Evolutionary conservation across 2,888 invertebrate species (phyloP), one percentile per base, ranked within the genome.

Genomic region (Idaea straminata): DNA sequence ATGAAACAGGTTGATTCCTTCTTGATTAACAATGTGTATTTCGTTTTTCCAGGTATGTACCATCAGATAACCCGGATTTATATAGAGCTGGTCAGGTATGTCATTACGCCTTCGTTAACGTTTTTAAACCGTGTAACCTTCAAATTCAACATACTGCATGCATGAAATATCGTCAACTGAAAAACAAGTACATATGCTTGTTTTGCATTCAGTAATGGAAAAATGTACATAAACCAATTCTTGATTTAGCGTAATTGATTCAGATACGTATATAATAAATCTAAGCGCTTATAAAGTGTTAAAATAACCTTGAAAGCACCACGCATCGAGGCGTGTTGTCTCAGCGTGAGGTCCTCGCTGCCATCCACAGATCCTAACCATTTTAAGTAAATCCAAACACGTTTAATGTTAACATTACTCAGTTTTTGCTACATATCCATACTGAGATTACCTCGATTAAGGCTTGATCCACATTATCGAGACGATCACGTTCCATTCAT

Each of bases 41-140:
- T 34, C 35, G 3, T 62, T 61, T 5, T 66, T 66, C 36, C 61
- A 66, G 66, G 66, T 66, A 67, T 61, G 65, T 64, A 61, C 34
- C 1, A 59, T 59, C 57, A 35, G 10, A 58, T 35, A 58, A 35
- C 15, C 13, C 13, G n/a, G 47, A 25, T 25, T 25, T 59, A 58
- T 13, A 47, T 47, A 47, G 47, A 68, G 10, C 64, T 68, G 62
- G 61, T 75, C 83, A 84, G 85, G 86, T 86, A 86, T 69, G 83
- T 82, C 71, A 70, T 75, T 71, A 71, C 72, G 65, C 64, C 63
- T 67, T 74, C 66, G 64, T 69, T 72, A 71, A 77, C 75, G 69
- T 77, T 77, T 76, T 74, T 74, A 74, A 74, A 47, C 70, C 68
- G 61, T 67, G 65, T 67, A 66, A 66, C 69, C 63, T 69, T 72